phyloP scores from a whole-genome alignment of 1,140 invertebrate species.

The Periplaneta americana region DNA sequence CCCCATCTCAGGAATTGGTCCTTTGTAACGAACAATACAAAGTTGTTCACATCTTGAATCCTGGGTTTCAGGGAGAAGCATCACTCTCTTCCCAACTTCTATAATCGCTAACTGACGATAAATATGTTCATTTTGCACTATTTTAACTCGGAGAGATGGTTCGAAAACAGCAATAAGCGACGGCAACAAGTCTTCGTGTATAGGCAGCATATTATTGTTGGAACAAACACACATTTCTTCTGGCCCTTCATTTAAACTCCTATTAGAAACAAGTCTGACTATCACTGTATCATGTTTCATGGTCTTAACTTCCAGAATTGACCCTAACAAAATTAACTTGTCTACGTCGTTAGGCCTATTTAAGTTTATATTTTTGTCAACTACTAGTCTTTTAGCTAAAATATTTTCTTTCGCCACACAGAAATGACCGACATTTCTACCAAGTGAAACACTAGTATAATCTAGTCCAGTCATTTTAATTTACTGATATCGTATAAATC shows the following conservation, averaged over 20 bases:
- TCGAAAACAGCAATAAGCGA: slow-evolving; percentile 41
- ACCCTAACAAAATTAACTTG: not conserved
- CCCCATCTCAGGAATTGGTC: slow-evolving; percentile 43
- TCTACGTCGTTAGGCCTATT: too few relatives aligned
- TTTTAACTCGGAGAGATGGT: slow-evolving; percentile 40
- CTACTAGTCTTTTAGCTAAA: not conserved
- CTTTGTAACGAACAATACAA: slow-evolving; percentile 44
- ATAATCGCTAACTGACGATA: slow-evolving; percentile 38
- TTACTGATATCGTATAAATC: too few relatives aligned
- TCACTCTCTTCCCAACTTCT: slow-evolving; percentile 31
- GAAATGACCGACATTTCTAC: not conserved
- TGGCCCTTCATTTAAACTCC: not conserved
- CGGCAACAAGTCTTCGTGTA: slow-evolving; percentile 40
- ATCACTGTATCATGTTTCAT: not conserved
- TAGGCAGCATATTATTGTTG: slow-evolving; percentile 29
- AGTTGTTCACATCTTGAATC: slow-evolving; percentile 2
- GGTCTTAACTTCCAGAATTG: not conserved
- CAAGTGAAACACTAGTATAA: too few relatives aligned
- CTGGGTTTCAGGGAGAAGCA: slow-evolving; percentile 27
- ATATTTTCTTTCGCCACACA: not conserved
- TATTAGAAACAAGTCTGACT: not conserved
- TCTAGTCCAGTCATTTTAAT: not conserved
- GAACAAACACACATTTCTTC: slow-evolving; percentile 31
- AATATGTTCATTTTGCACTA: slow-evolving; percentile 39
- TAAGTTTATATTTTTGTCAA: not conserved